phyloP scores from a whole-genome alignment of 2,888 invertebrate species.

The Harmothoe impar region DNA sequence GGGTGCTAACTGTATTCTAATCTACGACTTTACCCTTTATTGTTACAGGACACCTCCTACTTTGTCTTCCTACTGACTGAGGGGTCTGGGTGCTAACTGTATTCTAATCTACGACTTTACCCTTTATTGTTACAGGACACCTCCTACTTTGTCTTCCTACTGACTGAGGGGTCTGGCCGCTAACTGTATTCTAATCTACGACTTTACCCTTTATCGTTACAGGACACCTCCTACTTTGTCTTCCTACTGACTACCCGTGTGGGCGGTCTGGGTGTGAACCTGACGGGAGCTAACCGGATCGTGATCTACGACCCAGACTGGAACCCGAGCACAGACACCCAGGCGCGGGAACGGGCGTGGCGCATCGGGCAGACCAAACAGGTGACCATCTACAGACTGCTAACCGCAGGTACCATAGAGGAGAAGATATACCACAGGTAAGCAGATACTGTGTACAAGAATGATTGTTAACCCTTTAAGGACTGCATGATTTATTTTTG shows the following conservation, averaged over 20 bases:
- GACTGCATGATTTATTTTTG: too few relatives aligned
- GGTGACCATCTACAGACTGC: constrained; percentile 93
- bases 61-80: constrained; percentile 95
- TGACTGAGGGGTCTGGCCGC: too few relatives aligned
- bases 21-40: constrained; percentile 89
- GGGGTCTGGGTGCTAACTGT: constrained; percentile 95
- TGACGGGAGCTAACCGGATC: constrained; percentile 95
- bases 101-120: constrained; percentile 96
- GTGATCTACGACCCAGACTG: constrained; percentile 98
- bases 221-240: constrained; percentile 88
- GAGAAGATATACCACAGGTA: constrained; percentile 96
- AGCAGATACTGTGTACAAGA: too few relatives aligned
- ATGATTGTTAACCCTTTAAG: too few relatives aligned
- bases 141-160: too few relatives aligned
- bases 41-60: constrained; percentile 85
- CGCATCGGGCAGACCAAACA: constrained; percentile 92
- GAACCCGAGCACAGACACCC: constrained; percentile 96
- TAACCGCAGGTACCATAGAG: constrained; percentile 96
- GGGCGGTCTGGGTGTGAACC: constrained; percentile 95
- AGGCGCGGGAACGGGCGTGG: constrained; percentile 88
- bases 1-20: constrained; percentile 95
- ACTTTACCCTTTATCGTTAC: constrained; percentile 20
- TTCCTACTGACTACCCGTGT: constrained; percentile 96
- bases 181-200: background rate
- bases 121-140: too few relatives aligned